Percentiles rank a stretch among this genome's conserved stretches.
These are phyloP conservation scores for Schizopygopsis malacanthus DNA, from an alignment of 2,797 vertebrate species.

Conservation along the genomic window DNA sequence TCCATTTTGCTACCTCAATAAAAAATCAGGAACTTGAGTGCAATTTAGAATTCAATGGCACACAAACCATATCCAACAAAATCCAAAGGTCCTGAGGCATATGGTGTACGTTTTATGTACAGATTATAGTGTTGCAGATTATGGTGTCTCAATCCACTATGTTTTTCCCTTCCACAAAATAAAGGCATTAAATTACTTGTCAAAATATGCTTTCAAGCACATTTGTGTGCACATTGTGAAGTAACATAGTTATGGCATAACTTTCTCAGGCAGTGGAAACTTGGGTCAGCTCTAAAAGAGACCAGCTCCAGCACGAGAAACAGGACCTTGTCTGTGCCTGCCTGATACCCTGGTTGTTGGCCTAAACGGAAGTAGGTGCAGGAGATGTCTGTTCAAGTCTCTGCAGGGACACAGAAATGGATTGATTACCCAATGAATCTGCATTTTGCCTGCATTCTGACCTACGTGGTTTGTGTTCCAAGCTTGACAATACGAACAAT, in stretches of 20 bases:
- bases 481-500: conserved; percentile 52
- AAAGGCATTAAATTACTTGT: not conserved
- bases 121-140: not conserved
- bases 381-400: conserved; percentile 34
- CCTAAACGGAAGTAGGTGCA: conserved; percentile 33
- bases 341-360: conserved; percentile 28
- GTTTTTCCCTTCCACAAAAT: not conserved
- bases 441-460: conserved; percentile 39
- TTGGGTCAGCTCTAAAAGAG: not conserved
- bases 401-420: conserved; percentile 47
- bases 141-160: not conserved
- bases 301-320: not conserved
- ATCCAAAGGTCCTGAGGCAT: not conserved
- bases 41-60: not conserved
- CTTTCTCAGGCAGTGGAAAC: not conserved
- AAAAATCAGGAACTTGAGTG: not conserved
- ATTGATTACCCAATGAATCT: conserved; percentile 47
- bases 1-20: not conserved
- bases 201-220: not conserved
- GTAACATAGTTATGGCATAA: not conserved
- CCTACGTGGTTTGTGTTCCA: conserved; percentile 43
- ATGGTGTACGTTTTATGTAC: not conserved
- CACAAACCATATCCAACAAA: not conserved
- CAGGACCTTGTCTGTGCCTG: conserved; percentile 6
- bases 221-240: not conserved